Evolutionary conservation across 2,888 invertebrate genomes (phyloP).

Genomic region (Coelinius sp.): DNA sequence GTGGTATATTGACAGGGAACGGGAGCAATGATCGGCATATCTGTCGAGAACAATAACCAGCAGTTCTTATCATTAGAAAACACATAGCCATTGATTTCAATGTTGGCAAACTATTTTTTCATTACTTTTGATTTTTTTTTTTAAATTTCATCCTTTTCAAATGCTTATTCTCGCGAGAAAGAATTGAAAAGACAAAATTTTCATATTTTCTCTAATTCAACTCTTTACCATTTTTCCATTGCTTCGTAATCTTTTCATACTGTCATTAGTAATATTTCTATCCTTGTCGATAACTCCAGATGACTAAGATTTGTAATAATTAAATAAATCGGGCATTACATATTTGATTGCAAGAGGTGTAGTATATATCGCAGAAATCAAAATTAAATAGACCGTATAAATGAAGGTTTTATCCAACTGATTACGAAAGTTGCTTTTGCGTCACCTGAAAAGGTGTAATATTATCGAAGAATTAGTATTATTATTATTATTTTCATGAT

Average conservation of each 20-base stretch:
- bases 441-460: conserved; percentile 43
- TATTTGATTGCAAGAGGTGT: background rate
- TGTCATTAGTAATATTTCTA: background rate
- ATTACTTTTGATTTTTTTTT: too few species aligned
- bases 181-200: too few species aligned
- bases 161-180: too few species aligned
- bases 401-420: conserved; percentile 46
- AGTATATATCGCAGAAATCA: conserved; percentile 28
- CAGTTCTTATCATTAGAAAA: background rate
- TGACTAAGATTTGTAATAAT: conserved; percentile 21
- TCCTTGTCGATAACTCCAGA: background rate
- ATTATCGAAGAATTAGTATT: conserved; percentile 40
- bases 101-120: background rate
- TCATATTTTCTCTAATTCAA: too few species aligned
- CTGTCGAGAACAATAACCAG: conserved; percentile 18
- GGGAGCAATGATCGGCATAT: conserved; percentile 12
- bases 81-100: background rate
- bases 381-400: conserved; percentile 52
- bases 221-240: too few species aligned
- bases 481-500: conserved; percentile 31
- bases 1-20: conserved; percentile 12
- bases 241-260: too few species aligned
- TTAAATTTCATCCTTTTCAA: too few species aligned
- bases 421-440: conserved; percentile 45
- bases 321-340: conserved; percentile 35